These are phyloP conservation scores for Drosophila kanekoi DNA, from an alignment of 2,888 invertebrate genomes.

Conservation along the genomic window DNA sequence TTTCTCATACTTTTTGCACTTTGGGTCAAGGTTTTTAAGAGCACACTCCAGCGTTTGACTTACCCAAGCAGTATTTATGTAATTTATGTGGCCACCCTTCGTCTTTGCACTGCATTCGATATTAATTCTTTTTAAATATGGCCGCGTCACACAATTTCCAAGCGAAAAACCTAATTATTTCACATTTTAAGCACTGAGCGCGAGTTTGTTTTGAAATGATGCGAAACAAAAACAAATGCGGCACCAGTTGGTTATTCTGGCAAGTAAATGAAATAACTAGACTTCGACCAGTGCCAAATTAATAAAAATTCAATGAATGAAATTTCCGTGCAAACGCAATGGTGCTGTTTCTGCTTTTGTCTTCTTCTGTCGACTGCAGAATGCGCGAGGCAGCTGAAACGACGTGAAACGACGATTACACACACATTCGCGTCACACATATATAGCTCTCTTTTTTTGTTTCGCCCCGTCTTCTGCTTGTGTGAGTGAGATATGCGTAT, in stretches of 20 bases:
- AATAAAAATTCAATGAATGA: slow-evolving; percentile 76
- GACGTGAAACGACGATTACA: slow-evolving; percentile 55
- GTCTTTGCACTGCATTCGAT: slow-evolving; percentile 42
- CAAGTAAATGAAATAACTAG: slow-evolving; percentile 83
- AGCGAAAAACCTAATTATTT: slow-evolving; percentile 51
- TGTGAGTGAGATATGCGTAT: slow-evolving; percentile 79
- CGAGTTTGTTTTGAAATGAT: slow-evolving; percentile 51
- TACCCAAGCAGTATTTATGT: slow-evolving; percentile 70
- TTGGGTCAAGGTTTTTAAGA: slow-evolving; percentile 9
- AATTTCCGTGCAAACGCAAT: slow-evolving; percentile 59
- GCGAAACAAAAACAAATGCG: slow-evolving; percentile 71
- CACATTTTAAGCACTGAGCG: slow-evolving; percentile 58
- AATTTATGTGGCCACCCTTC: slow-evolving; percentile 58
- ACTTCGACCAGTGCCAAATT: slow-evolving; percentile 69
- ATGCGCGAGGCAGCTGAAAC: slow-evolving; percentile 71
- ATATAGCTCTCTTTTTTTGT: slow-evolving; percentile 67
- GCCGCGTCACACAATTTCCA: slow-evolving; percentile 71
- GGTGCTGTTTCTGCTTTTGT: slow-evolving; percentile 73
- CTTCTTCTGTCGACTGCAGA: slow-evolving; percentile 80
- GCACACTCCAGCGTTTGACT: slow-evolving; percentile 42
- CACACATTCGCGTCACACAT: slow-evolving; percentile 41
- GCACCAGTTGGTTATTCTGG: slow-evolving; percentile 74
- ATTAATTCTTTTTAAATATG: slow-evolving; percentile 72
- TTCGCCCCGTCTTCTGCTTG: slow-evolving; percentile 44
- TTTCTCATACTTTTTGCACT: slow-evolving; percentile 44